Percentiles rank a stretch among this genome's conserved stretches.
These are phyloP conservation scores for Zaprionus gabonicus DNA, from an alignment of 1,140 invertebrate species.

Conservation along the genomic window DNA sequence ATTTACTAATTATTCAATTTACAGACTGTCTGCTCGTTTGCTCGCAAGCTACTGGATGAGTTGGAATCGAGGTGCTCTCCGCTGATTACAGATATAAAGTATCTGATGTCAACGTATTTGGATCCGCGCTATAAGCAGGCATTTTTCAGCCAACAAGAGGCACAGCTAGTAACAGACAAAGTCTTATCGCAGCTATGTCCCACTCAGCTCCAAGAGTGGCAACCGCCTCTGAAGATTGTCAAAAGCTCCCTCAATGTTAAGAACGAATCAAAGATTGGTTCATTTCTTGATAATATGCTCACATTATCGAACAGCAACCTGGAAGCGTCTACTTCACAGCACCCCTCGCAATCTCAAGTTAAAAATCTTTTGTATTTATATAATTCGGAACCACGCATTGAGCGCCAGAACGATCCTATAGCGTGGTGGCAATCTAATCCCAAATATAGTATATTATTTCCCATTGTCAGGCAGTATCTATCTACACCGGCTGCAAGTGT, in stretches of 20 bases:
- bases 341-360: conserved; percentile 43
- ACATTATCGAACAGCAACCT: conserved; percentile 17
- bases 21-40: conserved; percentile 60
- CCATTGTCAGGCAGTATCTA: conserved; percentile 48
- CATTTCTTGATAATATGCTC: conserved; percentile 59
- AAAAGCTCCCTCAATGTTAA: conserved; percentile 27
- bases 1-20: neutral
- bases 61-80: conserved; percentile 50
- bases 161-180: conserved; percentile 55
- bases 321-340: conserved; percentile 3
- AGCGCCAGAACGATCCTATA: conserved; percentile 55
- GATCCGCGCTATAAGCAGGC: conserved; percentile 68
- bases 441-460: conserved; percentile 50
- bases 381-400: conserved; percentile 60
- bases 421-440: conserved; percentile 60
- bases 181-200: conserved; percentile 25
- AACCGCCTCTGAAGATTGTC: conserved; percentile 20
- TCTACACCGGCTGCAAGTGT: conserved; percentile 48
- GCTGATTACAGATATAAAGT: conserved; percentile 50
- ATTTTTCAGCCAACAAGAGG: conserved; percentile 57
- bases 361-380: conserved; percentile 63
- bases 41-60: conserved; percentile 59
- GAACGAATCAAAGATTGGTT: conserved; percentile 62
- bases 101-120: conserved; percentile 64
- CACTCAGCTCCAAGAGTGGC: conserved; percentile 8